Conservation (phyloP, 2,797 vertebrate genomes). For the Betta splendens region DNA sequence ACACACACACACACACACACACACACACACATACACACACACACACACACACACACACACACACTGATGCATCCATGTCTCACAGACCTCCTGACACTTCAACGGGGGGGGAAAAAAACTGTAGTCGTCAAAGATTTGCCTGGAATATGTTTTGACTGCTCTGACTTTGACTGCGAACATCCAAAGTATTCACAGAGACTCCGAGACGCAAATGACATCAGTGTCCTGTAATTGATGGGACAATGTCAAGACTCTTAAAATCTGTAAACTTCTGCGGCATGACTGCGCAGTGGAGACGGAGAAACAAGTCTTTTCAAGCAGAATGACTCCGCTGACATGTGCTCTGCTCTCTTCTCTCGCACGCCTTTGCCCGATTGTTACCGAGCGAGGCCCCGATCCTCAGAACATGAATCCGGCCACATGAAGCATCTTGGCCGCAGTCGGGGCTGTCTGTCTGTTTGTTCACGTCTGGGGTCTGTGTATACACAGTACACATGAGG, state of each 20-base stretch:
- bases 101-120: constrained; percentile 56
- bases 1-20: constrained; percentile 19
- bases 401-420: constrained; percentile 41
- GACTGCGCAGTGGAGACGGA: constrained; percentile 60
- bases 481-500: constrained; percentile 27
- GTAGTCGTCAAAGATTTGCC: constrained; percentile 54
- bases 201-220: constrained; percentile 50
- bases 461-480: constrained; percentile 48
- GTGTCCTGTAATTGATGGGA: constrained; percentile 67
- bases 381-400: constrained; percentile 40
- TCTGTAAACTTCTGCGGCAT: constrained; percentile 51
- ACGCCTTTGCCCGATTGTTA: constrained; percentile 33
- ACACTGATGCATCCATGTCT: constrained; percentile 21
- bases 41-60: constrained; percentile 16
- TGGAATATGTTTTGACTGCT: constrained; percentile 59
- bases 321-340: constrained; percentile 59
- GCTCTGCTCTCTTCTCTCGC: constrained; percentile 43
- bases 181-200: constrained; percentile 60
- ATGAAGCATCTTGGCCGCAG: constrained; percentile 30
- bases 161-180: constrained; percentile 62
- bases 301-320: constrained; percentile 67
- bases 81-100: constrained; percentile 55
- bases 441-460: constrained; percentile 10
- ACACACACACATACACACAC: constrained; percentile 26
- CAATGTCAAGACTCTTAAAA: constrained; percentile 69